Evolutionary conservation across 2,888 invertebrate species (phyloP).

Genomic region (Nephrotoma flavescens): DNA sequence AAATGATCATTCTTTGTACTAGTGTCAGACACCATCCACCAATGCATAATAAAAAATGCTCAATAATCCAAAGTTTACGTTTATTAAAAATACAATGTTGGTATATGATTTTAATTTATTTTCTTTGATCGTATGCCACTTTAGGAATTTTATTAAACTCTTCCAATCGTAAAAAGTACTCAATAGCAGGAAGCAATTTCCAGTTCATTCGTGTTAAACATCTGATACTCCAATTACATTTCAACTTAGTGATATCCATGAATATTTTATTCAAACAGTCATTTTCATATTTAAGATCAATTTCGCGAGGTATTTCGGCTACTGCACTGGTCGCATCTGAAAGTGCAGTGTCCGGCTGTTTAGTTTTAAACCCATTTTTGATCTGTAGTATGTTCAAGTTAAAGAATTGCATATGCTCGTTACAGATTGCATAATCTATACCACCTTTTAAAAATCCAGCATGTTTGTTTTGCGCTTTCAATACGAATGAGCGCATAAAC

Average conservation of each 20-base stretch:
- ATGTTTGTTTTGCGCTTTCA: neutral
- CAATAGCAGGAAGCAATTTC: neutral
- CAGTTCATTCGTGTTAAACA: neutral
- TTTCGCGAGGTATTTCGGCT: neutral
- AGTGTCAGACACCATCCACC: too few relatives aligned
- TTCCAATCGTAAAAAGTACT: neutral
- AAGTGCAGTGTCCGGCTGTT: neutral
- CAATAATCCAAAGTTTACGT: too few relatives aligned
- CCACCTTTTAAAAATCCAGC: neutral
- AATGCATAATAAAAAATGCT: too few relatives aligned
- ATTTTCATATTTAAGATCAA: neutral
- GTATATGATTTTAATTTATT: too few relatives aligned
- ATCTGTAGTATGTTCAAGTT: neutral
- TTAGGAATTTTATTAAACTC: neutral
- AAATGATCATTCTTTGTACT: too few relatives aligned
- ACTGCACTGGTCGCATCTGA: neutral
- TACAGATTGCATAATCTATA: neutral
- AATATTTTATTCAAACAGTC: neutral
- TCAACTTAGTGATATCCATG: neutral
- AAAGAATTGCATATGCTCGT: neutral
- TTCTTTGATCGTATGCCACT: neutral
- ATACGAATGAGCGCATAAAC: slow-evolving; percentile 4
- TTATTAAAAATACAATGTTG: too few relatives aligned
- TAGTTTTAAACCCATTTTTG: neutral
- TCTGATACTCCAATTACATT: neutral